These are phyloP conservation scores for Drosophila borborema DNA, from an alignment of 2,888 invertebrate genomes.

Conservation along the genomic window DNA sequence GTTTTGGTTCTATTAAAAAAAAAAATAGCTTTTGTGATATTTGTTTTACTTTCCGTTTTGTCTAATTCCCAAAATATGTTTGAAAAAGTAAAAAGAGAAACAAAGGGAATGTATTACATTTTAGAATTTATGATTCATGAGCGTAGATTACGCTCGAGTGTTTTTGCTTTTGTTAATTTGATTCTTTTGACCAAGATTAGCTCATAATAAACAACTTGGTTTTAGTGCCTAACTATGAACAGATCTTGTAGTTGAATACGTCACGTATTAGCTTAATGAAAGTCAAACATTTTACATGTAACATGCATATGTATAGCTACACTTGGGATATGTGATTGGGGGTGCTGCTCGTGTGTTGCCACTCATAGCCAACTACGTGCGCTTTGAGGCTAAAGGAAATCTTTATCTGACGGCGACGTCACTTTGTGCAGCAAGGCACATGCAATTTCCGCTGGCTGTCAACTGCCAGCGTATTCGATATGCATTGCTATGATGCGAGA, in stretches of 20 bases:
- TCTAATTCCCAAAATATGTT: constrained; percentile 9
- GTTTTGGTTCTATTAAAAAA: neutral
- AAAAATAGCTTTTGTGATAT: constrained; percentile 8
- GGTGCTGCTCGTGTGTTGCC: constrained; percentile 1
- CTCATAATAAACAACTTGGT: neutral
- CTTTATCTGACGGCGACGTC: constrained; percentile 44
- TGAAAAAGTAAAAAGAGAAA: neutral
- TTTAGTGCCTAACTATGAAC: neutral
- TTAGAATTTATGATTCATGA: constrained; percentile 6
- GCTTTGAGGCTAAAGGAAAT: constrained; percentile 51
- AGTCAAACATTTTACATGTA: constrained; percentile 2
- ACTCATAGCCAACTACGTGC: constrained; percentile 34
- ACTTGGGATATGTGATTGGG: constrained; percentile 2
- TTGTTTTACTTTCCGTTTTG: constrained; percentile 28
- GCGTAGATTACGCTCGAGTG: neutral
- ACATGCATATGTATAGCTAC: neutral
- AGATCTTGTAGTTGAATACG: neutral
- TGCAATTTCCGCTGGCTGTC: constrained; percentile 63
- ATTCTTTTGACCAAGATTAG: neutral
- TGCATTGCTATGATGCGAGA: constrained; percentile 37
- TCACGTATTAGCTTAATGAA: constrained; percentile 12
- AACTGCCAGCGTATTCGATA: constrained; percentile 41
- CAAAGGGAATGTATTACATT: neutral
- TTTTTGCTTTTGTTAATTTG: neutral
- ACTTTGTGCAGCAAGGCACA: constrained; percentile 44